Conservation (phyloP, 2,888 invertebrate genomes). For the Dicycla oo region DNA sequence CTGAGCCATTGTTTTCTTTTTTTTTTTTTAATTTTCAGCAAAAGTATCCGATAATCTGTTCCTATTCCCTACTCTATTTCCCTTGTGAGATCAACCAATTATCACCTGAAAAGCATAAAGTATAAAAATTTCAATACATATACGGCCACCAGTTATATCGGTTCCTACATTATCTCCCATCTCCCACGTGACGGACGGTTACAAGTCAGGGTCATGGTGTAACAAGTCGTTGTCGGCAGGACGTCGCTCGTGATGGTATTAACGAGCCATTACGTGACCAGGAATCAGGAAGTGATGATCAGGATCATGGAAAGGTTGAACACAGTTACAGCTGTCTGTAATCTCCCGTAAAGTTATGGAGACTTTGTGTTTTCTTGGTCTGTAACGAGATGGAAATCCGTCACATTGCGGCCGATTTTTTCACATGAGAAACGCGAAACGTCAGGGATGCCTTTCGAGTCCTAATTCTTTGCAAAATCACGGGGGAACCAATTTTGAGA, state of each 20-base stretch:
- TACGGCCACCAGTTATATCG: constrained; percentile 7
- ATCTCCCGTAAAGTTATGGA: not conserved
- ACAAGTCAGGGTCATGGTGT: constrained; percentile 30
- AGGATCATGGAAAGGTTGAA: not conserved
- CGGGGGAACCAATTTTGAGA: no score
- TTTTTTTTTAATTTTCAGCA: no score
- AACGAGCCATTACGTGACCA: constrained; percentile 10
- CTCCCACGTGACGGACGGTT: constrained; percentile 13
- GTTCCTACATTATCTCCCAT: not conserved
- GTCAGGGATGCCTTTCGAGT: not conserved
- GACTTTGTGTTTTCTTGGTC: not conserved
- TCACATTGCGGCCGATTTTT: no score
- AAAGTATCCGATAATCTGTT: no score
- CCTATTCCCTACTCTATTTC: no score
- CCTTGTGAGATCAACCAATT: not conserved
- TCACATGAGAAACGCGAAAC: not conserved
- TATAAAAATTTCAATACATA: not conserved
- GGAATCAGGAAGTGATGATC: constrained; percentile 7
- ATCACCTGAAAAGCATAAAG: not conserved
- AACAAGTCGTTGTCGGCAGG: constrained; percentile 27
- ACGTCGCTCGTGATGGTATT: not conserved
- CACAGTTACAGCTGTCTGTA: not conserved
- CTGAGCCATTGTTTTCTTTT: no score
- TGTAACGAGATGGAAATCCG: no score
- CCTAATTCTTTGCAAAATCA: not conserved